Evolutionary conservation across 1,140 invertebrate genomes (phyloP).

Genomic region (Solen grandis): DNA sequence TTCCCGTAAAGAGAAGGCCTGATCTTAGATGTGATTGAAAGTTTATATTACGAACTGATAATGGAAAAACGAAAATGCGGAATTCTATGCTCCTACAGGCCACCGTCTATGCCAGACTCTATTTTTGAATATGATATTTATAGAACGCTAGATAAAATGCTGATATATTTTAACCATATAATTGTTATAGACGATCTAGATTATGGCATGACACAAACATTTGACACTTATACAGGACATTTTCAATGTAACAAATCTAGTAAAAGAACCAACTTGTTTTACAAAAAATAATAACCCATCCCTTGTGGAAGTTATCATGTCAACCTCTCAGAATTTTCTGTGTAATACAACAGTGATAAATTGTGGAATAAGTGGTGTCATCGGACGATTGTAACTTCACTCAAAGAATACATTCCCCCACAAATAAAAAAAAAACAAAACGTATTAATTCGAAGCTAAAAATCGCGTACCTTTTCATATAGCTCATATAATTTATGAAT

Average conservation of each 20-base stretch:
- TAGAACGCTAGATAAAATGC: neutral
- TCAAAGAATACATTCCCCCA: no score
- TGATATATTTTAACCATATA: neutral
- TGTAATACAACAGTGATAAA: neutral
- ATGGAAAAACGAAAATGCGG: neutral
- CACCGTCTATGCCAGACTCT: neutral
- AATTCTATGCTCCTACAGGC: neutral
- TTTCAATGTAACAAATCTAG: neutral
- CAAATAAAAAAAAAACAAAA: neutral
- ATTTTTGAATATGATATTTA: neutral
- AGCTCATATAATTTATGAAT: no score
- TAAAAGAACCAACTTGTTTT: neutral
- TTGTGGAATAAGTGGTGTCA: slow-evolving; percentile 20
- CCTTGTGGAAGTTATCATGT: neutral
- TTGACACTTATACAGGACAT: neutral
- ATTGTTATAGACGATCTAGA: neutral
- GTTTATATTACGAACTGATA: neutral
- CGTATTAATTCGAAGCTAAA: neutral
- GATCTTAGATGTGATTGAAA: no score
- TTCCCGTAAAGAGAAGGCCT: no score
- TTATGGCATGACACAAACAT: slow-evolving; percentile 2
- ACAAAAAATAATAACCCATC: no score
- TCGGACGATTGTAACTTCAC: neutral
- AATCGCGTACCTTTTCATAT: neutral
- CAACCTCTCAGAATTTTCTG: neutral